These are phyloP conservation scores for Metridium senile DNA, from an alignment of 92 coral and sea anemone genomes.

Conservation along the genomic window DNA sequence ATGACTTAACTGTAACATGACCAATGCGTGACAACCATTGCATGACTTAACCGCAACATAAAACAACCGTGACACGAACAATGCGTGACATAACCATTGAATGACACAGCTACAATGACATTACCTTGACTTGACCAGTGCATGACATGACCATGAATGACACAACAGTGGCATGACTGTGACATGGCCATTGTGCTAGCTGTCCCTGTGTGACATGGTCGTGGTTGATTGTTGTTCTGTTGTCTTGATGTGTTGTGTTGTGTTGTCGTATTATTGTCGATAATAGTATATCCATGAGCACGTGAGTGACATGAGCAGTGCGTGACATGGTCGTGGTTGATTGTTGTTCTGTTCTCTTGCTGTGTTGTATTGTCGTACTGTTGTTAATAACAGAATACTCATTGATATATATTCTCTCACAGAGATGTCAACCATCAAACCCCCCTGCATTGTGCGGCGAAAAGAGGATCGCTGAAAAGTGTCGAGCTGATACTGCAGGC, in stretches of 20 bases:
- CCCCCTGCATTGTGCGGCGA: conserved; percentile 45
- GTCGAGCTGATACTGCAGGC: conserved; percentile 40
- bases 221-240: not conserved
- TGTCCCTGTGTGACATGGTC: not conserved
- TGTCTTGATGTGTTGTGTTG: not conserved
- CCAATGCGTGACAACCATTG: no score
- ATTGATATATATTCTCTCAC: no score
- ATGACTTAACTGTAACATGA: not conserved
- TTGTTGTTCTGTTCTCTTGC: not conserved
- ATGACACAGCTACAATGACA: not conserved
- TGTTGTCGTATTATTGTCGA: no score
- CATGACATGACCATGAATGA: no score
- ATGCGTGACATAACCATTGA: not conserved
- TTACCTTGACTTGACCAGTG: not conserved
- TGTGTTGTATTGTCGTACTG: no score
- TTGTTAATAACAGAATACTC: no score
- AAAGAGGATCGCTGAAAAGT: conserved; percentile 41
- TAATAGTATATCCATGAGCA: no score
- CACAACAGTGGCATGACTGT: no score
- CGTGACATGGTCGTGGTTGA: not conserved
- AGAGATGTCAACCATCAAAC: conserved; percentile 36
- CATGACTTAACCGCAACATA: no score
- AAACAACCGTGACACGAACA: no score
- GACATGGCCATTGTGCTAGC: not conserved
- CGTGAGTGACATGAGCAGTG: no score